Conservation (phyloP, 1,140 invertebrate species). For the Neodiprion pinetum region DNA sequence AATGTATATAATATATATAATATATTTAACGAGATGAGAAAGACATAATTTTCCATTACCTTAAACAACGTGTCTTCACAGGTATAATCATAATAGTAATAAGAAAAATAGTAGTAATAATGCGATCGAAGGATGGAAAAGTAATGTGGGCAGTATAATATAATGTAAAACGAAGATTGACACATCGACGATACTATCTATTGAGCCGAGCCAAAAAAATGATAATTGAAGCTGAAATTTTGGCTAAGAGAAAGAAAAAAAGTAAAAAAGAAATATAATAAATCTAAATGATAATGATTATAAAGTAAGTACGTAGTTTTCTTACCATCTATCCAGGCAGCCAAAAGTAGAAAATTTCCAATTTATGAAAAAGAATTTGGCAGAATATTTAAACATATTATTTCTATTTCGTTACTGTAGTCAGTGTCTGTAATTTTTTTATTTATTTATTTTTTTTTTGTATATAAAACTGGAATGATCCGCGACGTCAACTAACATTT, state of each 20-base stretch:
- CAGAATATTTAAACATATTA: not conserved
- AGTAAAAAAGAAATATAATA: not conserved
- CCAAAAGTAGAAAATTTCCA: constrained; percentile 45
- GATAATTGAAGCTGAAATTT: constrained; percentile 52
- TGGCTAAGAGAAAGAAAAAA: not conserved
- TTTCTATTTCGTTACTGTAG: too few species aligned
- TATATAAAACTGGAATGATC: not conserved
- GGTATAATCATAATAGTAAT: too few species aligned
- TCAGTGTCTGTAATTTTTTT: not conserved
- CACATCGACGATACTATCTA: constrained; percentile 52
- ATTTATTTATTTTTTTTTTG: not conserved
- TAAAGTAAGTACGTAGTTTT: constrained; percentile 30
- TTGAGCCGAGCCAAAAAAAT: constrained; percentile 48
- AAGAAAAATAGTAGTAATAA: not conserved
- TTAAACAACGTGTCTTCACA: not conserved
- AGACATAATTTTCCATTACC: constrained; percentile 21
- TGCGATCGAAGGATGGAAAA: constrained; percentile 26
- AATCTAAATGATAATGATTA: not conserved
- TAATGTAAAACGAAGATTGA: constrained; percentile 41
- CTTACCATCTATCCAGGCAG: constrained; percentile 63
- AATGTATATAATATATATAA: constrained; percentile 6
- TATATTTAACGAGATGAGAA: not conserved
- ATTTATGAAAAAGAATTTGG: not conserved
- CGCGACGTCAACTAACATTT: too few species aligned
- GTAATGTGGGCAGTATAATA: constrained; percentile 21